These are phyloP conservation scores for Eclectus roratus DNA, from an alignment of 2,113 vertebrate genomes.

Conservation along the genomic window DNA sequence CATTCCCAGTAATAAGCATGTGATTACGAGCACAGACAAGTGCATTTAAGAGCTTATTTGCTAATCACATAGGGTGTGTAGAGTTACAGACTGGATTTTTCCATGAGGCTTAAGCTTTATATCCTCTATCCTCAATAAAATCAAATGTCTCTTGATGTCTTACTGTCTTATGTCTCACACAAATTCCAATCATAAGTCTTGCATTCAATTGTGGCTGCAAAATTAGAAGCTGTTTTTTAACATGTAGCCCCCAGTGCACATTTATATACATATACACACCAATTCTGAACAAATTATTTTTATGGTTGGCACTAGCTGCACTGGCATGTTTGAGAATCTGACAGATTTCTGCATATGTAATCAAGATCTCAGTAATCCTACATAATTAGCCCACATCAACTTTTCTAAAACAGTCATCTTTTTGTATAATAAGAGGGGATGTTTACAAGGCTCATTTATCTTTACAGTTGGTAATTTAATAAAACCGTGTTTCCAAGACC, in stretches of 20 bases:
- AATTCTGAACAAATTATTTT: conserved; percentile 59
- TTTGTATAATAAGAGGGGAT: conserved; percentile 58
- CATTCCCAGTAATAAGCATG: not conserved
- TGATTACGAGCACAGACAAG: not conserved
- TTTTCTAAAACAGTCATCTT: conserved; percentile 66
- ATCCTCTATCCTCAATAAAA: not conserved
- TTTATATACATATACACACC: conserved; percentile 38
- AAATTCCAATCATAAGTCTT: not conserved
- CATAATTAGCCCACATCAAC: conserved; percentile 65
- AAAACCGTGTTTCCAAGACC: conserved; percentile 54
- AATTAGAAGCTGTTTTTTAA: not conserved
- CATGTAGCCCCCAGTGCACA: not conserved
- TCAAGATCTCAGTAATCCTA: conserved; percentile 64
- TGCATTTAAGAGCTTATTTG: not conserved
- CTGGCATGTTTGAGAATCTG: conserved; percentile 34
- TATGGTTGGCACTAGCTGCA: conserved; percentile 26
- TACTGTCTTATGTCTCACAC: not conserved
- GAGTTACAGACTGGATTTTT: not conserved
- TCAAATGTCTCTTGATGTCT: not conserved
- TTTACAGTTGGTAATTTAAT: conserved; percentile 64
- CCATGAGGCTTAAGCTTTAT: not conserved
- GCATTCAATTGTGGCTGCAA: not conserved
- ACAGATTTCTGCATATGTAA: conserved; percentile 61
- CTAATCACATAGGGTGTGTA: not conserved
- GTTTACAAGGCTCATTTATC: conserved; percentile 66